Evolutionary conservation across 2,888 invertebrate genomes (phyloP).

Genomic region (Linyphia triangularis): DNA sequence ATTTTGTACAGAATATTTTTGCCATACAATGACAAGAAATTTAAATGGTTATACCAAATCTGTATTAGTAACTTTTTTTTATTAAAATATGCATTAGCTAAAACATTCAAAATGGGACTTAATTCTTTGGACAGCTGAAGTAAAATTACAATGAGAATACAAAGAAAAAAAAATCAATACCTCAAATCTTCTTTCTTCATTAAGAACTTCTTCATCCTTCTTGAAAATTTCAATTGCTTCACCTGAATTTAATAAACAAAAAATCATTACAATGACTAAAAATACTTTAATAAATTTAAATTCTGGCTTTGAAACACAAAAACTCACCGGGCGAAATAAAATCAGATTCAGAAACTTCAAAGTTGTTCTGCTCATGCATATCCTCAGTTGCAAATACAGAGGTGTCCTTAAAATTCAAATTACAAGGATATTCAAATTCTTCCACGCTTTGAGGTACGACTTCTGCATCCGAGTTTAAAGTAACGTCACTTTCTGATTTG

Average conservation of each 20-base stretch:
- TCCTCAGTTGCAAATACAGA: background rate
- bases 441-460: background rate
- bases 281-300: too few species aligned
- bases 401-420: slow-evolving; percentile 33
- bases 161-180: slow-evolving; percentile 19
- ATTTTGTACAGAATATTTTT: too few species aligned
- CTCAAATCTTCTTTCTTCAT: slow-evolving; percentile 49
- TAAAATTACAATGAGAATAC: too few species aligned
- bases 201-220: slow-evolving; percentile 45
- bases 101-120: too few species aligned
- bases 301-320: background rate
- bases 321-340: slow-evolving; percentile 44
- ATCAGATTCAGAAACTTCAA: slow-evolving; percentile 58
- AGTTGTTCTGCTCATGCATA: background rate
- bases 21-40: too few species aligned
- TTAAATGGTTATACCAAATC: too few species aligned
- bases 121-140: too few species aligned
- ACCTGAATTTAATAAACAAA: background rate
- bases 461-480: background rate
- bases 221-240: slow-evolving; percentile 46
- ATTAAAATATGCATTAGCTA: too few species aligned
- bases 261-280: too few species aligned
- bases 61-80: too few species aligned
- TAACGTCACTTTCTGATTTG: background rate
- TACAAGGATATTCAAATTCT: background rate